Evolutionary conservation across 2,797 vertebrate species (phyloP).

Genomic region (Brachyrhaphis roseni): DNA sequence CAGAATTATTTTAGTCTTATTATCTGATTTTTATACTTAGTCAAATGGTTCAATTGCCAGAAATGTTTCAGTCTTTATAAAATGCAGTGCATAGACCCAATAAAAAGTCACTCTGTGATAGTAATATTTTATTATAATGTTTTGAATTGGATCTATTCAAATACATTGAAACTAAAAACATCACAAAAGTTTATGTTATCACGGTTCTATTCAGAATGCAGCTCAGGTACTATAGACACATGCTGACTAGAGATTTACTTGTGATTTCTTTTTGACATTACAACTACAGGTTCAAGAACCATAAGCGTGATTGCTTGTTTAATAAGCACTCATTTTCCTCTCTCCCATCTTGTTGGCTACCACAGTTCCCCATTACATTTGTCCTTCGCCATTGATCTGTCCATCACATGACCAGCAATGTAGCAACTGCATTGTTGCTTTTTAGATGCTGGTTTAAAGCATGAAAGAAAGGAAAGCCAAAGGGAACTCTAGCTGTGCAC

Average conservation of each 20-base stretch:
- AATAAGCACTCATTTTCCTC: constrained; percentile 11
- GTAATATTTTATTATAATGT: not conserved
- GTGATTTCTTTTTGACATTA: not conserved
- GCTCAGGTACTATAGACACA: not conserved
- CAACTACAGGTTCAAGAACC: not conserved
- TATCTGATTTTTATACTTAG: not conserved
- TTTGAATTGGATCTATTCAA: not conserved
- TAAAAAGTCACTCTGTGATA: not conserved
- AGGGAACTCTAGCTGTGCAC: not conserved
- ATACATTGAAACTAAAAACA: not conserved
- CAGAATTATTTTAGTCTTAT: not conserved
- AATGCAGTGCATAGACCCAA: not conserved
- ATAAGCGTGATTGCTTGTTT: constrained; percentile 28
- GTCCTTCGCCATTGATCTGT: not conserved
- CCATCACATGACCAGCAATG: not conserved
- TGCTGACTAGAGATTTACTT: not conserved
- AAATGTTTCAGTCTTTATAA: not conserved
- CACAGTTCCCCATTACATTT: not conserved
- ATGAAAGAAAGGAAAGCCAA: not conserved
- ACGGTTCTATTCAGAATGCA: not conserved
- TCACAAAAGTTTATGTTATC: not conserved
- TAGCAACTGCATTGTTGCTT: not conserved
- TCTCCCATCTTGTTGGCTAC: not conserved
- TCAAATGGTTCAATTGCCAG: not conserved
- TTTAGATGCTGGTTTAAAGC: too few relatives aligned